Evolutionary conservation across 1,140 invertebrate genomes (phyloP), one percentile per base, ranked within the genome.

Genomic region (fruit fly (Drosophila melanogaster)): DNA sequence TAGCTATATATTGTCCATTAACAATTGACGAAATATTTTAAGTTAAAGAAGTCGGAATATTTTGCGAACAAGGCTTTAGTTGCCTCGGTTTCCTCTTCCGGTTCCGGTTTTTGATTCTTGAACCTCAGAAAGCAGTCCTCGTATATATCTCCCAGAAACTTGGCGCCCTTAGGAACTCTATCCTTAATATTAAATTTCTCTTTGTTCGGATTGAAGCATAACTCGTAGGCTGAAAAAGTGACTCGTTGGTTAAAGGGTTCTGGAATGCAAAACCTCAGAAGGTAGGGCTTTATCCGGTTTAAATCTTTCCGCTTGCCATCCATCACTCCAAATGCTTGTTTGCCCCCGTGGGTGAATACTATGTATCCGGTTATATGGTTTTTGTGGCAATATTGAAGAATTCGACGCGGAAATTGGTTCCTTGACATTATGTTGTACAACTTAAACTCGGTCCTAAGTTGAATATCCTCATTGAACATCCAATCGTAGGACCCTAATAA

Each of bases 121-220:
- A 8, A 30, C 30, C 30, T 30, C 30, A 30, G 30, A 8, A n/a
- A n/a, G 22, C 5, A 54, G 14, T 8, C 1, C 8, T 26, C 10
- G 1, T 33, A 15, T 7, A 15, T 6, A 22, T 59, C 44, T 10
- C 5, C 6, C 2, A 35, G 11, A 6, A 6, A 15, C 7, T 12
- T 37, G 0, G 7, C 0, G 6, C 10, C 14, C 1, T 14, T 2
- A 2, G 7, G 15, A 0, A 17, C 1, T 3, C 3, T n/a, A 0
- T 19, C 0, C 2, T 19, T 24, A 4, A 12, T 2, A 12, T 51
- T 5, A 19, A 51, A 51, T 0, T 0, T 2, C 3, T 17, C 6
- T 19, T 5, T 17, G 30, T 12, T n/a, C 49, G 30, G 15, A 12
- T 35, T 51, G 11, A 26, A n/a, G 35, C 17, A 11, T 3, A 15